phyloP scores from a whole-genome alignment of 1,140 invertebrate species.

The Drosophila kohkoa region DNA sequence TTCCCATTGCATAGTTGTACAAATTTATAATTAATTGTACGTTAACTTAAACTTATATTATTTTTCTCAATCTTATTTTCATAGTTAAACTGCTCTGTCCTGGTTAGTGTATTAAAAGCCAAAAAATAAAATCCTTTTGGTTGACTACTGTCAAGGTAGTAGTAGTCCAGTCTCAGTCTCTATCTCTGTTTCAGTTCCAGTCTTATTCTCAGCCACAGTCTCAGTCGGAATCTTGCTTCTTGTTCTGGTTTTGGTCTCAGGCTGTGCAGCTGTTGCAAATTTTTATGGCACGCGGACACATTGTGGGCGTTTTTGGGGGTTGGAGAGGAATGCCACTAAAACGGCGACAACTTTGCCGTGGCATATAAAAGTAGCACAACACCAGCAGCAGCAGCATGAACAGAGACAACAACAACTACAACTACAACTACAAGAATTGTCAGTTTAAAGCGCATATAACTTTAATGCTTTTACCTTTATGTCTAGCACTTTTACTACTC shows the following conservation, averaged over 20 bases:
- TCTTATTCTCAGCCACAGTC: slow-evolving; percentile 40
- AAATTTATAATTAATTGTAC: too few species aligned
- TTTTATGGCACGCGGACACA: slow-evolving; percentile 79
- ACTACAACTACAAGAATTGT: slow-evolving; percentile 54
- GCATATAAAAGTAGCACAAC: slow-evolving; percentile 70
- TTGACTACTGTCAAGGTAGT: slow-evolving; percentile 77
- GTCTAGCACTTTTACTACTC: slow-evolving; percentile 76
- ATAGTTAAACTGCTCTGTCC: too few species aligned
- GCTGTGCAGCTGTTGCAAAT: slow-evolving; percentile 78
- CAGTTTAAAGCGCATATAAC: slow-evolving; percentile 79
- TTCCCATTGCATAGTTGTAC: too few species aligned
- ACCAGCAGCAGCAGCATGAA: slow-evolving; percentile 23
- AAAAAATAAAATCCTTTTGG: slow-evolving; percentile 71
- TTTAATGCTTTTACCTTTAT: slow-evolving; percentile 81
- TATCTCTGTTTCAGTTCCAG: slow-evolving; percentile 6
- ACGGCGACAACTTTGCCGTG: slow-evolving; percentile 77
- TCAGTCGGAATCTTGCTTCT: not conserved
- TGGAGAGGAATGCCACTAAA: slow-evolving; percentile 56
- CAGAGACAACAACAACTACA: slow-evolving; percentile 26
- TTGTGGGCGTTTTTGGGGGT: slow-evolving; percentile 60
- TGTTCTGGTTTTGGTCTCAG: slow-evolving; percentile 28
- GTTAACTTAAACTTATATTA: too few species aligned
- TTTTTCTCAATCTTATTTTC: too few species aligned
- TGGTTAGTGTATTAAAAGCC: slow-evolving; percentile 55
- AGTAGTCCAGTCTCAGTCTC: slow-evolving; percentile 51